Base-by-base conservation (phyloP, 2,888 invertebrate genomes). In the Phymatocera aterrima region DNA sequence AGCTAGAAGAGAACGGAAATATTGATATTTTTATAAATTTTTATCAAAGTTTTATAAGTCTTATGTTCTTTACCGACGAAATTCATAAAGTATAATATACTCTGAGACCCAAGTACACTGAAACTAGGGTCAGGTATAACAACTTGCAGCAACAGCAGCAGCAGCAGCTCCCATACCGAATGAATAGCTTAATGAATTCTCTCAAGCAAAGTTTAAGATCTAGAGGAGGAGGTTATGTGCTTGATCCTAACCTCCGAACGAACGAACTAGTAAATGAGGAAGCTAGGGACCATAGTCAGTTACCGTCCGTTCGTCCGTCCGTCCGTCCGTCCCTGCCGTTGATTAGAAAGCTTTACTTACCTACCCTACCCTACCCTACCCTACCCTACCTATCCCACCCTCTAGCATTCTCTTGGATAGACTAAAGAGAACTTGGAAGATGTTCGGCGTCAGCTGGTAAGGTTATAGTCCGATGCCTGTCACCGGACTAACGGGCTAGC, bases 111-210 rank as follows among this genome's bases (percentile, higher is more conserved):
- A 74, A 65, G 34, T 61, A 34, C n/a, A n/a, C n/a, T 31, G 4
- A n/a, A 10, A 10, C 18, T 6, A 54, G 21, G 54, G 61, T 61
- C 28, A n/a, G 28, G 3, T 24, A 60, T 31, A 60, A 60, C 24
- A 64, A 64, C 37, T 18, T n/a, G n/a, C n/a, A n/a, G n/a, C n/a
- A n/a, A n/a, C n/a, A n/a, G n/a, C n/a, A n/a, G n/a, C n/a, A n/a
- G n/a, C n/a, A n/a, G n/a, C 61, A 1, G 21, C 15, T 34, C 4
- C 34, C n/a, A 15, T 64, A 37, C n/a, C 18, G 34, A 18, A 37
- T 18, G 64, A 34, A 40, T 64, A 64, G 37, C 37, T 40, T 64
- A 64, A 64, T 64, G 37, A 64, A 64, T 64, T 64, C 37, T 37
- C 21, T 10, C n/a, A 3, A n/a, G n/a, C 37, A 4, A 64, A 64